Base-by-base conservation (phyloP, 2,113 vertebrate genomes). In the Melanotaenia duboulayi region DNA sequence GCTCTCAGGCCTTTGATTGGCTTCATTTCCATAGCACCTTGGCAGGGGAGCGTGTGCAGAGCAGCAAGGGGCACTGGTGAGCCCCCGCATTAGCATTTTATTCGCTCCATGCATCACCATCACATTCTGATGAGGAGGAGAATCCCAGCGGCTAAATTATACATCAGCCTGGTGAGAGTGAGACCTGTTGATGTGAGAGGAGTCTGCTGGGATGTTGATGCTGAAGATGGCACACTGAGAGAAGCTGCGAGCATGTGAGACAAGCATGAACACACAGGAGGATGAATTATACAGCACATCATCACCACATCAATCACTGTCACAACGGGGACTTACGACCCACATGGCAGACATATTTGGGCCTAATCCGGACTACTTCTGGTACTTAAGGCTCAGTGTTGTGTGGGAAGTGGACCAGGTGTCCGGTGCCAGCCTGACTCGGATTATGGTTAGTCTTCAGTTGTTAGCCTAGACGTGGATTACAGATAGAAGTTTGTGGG, bases 11-110 rank as follows among this genome's bases (percentile, higher is more conserved):
- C 16, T 79, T 48, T 76, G 85, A 84, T 84, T 81, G 78, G 78
- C 78, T 61, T 76, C 55, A 82, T 84, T 79, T 84, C 9, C 75
- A 79, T 76, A 54, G 49, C 44, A 0, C 49, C 64, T 66, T 70
- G 56, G 75, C 58, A 35, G 74, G 70, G 44, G 61, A 3, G 67
- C 1, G 0, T 2, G 22, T 17, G 50, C 20, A 6, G 35, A 51
- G 69, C 52, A 25, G 71, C 9, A 17, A 51, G 55, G 62, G 59
- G n/a, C 51, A 14, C 60, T 60, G 25, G 5, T 24, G 20, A 78
- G 65, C 32, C 20, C 28, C 25, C 0, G 0, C 32, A 74, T 87
- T 84, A 71, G 54, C 75, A 84, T 84, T 80, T 82, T 32, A 65
- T 42, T 48, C 6, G 52, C 72, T 23, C 9, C 4, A 3, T 64